Evolutionary conservation across 2,888 invertebrate genomes (phyloP), one percentile per base, ranked within the genome.

Genomic region (Cephonodes hylas): DNA sequence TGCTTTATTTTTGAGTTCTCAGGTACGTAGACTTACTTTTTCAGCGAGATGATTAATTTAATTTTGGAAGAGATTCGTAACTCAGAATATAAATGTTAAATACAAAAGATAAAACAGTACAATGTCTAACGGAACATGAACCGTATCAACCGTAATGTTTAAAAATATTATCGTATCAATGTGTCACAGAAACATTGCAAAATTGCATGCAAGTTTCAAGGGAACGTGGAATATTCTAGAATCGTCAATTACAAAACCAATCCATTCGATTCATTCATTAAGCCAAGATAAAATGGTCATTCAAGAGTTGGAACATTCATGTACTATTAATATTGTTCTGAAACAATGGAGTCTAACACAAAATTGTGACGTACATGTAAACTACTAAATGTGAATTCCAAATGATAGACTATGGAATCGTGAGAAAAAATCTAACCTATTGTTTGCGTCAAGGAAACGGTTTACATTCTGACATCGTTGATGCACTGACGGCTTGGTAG

Each of bases 391-490:
- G 81, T 77, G 80, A 86, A 88, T 81, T 83, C 76, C 79, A 71
- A 71, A 77, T 84, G 86, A 86, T 84, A 75, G 76, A 64, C 68
- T 80, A 81, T 75, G 76, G 76, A 74, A 79, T 81, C 86, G 88
- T 87, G 87, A 77, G 86, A 89, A 88, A 83, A 82, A 74, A 80
- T 80, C 13, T 81, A 77, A 68, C 67, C 76, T 74, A 86, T 88
- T 88, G 86, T 88, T 85, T 73, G 68, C 62, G 75, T 76, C 76
- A 80, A 80, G 77, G 76, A 80, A 80, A 79, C 74, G 70, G 60
- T 65, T 69, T 72, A 68, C 64, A 66, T 68, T 70, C 38, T 48
- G 15, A 31, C 10, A 10, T 27, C 27, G 18, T 53, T 27, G 27
- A 25, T 18, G 48, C 25, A 44, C 20, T 27, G 15, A 5, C 15